Conservation (phyloP, 2,797 vertebrate species). For the Cyprinodon diabolis region DNA sequence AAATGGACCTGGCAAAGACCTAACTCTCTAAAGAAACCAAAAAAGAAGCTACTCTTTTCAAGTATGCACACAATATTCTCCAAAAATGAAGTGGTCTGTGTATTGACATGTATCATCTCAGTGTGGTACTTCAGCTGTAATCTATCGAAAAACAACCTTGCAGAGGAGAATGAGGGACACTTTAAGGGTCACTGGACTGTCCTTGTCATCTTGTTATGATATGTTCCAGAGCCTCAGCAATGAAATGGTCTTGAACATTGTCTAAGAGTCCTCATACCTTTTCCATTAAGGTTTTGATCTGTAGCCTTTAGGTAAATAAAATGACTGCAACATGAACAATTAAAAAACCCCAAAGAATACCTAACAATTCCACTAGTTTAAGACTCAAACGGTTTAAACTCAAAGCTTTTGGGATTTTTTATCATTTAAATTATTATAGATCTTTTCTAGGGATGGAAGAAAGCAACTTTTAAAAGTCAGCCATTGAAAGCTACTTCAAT, state of each 20-base stretch:
- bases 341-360: background rate
- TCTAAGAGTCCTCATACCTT: background rate
- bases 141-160: background rate
- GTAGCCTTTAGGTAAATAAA: background rate
- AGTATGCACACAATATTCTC: background rate
- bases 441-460: background rate
- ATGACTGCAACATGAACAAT: background rate
- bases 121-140: background rate
- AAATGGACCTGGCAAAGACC: background rate
- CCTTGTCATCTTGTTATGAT: background rate
- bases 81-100: background rate
- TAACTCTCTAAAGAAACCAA: too few species aligned
- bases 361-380: background rate
- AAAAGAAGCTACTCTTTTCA: background rate
- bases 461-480: background rate
- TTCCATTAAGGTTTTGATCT: background rate
- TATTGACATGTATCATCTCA: background rate
- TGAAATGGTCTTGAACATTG: background rate
- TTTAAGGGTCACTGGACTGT: background rate
- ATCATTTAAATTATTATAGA: background rate
- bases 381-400: background rate
- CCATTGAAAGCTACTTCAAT: background rate
- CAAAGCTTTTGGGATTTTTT: background rate
- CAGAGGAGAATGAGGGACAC: background rate
- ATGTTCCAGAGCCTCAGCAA: background rate